phyloP scores from a whole-genome alignment of 1,140 invertebrate genomes.

The Drosophila guanche region DNA sequence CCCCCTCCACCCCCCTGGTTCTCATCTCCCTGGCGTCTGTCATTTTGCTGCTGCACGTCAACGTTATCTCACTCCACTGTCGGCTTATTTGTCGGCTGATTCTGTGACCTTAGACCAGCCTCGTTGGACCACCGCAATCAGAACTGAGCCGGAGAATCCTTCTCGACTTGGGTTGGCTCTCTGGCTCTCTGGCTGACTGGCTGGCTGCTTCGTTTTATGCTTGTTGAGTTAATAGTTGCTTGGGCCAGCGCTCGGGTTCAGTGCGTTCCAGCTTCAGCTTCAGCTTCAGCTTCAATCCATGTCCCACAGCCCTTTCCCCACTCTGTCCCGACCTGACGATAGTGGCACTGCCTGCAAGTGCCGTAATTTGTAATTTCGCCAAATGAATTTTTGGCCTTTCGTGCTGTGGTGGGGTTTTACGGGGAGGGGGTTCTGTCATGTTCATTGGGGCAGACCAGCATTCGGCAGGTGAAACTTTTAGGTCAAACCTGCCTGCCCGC shows the following conservation, averaged over 20 bases:
- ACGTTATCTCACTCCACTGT: constrained; percentile 71
- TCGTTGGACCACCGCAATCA: constrained; percentile 11
- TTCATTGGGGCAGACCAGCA: constrained; percentile 34
- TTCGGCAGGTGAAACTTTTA: constrained; percentile 63
- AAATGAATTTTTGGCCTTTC: constrained; percentile 78
- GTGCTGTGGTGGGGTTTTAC: constrained; percentile 25
- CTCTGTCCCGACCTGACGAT: constrained; percentile 20
- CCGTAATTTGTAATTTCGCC: constrained; percentile 81
- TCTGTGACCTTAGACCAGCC: constrained; percentile 44
- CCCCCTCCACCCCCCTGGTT: neutral
- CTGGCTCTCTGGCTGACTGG: constrained; percentile 10
- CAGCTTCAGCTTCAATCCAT: too few relatives aligned
- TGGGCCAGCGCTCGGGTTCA: constrained; percentile 42
- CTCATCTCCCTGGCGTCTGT: constrained; percentile 36
- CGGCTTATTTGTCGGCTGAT: constrained; percentile 71
- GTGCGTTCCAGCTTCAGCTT: constrained; percentile 26
- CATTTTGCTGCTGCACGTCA: constrained; percentile 51
- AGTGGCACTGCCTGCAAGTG: constrained; percentile 64
- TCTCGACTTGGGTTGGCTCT: constrained; percentile 6
- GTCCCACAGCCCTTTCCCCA: neutral
- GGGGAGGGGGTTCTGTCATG: neutral
- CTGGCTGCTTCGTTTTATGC: constrained; percentile 77
- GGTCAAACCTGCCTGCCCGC: constrained; percentile 20
- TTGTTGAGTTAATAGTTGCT: constrained; percentile 80
- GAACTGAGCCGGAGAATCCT: constrained; percentile 20